Conservation (phyloP, 2,113 vertebrate genomes). For the Corapipo altera region DNA sequence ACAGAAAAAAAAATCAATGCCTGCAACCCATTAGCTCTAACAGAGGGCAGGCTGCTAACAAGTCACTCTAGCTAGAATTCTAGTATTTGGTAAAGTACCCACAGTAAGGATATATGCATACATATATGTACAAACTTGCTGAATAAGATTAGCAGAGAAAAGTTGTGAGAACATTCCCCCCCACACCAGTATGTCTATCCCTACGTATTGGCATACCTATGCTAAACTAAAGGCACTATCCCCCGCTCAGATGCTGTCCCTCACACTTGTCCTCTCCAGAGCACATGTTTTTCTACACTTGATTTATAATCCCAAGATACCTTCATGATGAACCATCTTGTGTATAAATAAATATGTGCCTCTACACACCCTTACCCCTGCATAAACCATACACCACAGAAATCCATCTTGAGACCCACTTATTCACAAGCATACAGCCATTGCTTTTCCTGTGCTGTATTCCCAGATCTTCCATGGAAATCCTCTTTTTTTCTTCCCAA, state of each 20-base stretch:
- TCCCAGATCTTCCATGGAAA: not conserved
- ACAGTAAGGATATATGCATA: not conserved
- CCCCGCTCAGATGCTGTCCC: not conserved
- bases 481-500: not conserved
- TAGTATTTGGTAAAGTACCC: not conserved
- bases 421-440: not conserved
- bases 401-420: not conserved
- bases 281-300: not conserved
- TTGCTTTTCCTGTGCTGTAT: not conserved
- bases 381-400: not conserved
- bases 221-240: not conserved
- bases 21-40: slow-evolving; percentile 63
- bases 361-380: not conserved
- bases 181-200: not conserved
- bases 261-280: not conserved
- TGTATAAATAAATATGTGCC: not conserved
- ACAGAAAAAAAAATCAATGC: slow-evolving; percentile 65
- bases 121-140: not conserved
- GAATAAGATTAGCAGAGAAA: not conserved
- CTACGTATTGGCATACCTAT: not conserved
- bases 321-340: not conserved
- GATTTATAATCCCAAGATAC: not conserved
- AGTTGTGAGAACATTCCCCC: not conserved
- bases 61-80: slow-evolving; percentile 10
- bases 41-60: slow-evolving; percentile 58